These are phyloP conservation scores for Paralichthys olivaceus DNA, from an alignment of 2,113 vertebrate genomes.

Conservation along the genomic window DNA sequence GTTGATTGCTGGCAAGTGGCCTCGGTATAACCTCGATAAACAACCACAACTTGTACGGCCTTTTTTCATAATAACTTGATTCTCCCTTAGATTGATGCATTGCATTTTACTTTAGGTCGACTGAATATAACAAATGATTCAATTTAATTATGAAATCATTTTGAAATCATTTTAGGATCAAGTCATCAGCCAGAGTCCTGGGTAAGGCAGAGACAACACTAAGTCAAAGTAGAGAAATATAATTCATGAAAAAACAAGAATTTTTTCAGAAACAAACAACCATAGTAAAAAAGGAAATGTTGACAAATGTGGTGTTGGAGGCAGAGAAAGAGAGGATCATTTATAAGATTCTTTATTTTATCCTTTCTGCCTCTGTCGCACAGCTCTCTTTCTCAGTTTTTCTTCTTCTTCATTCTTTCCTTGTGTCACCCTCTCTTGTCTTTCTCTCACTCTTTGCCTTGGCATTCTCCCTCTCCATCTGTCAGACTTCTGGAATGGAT, in stretches of 20 bases:
- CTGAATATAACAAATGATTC: not conserved
- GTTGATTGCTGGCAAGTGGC: no score
- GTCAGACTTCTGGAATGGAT: constrained; percentile 86
- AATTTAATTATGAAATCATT: not conserved
- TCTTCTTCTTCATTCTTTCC: constrained; percentile 17
- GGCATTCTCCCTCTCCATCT: constrained; percentile 77
- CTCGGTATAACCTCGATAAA: no score
- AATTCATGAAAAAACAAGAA: not conserved
- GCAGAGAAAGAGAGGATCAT: no score
- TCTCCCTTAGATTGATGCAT: no score
- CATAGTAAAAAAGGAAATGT: no score
- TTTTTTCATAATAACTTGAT: no score
- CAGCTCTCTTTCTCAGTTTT: constrained; percentile 14
- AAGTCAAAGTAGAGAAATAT: not conserved
- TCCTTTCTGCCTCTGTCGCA: not conserved
- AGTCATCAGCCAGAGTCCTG: not conserved
- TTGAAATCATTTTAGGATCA: not conserved
- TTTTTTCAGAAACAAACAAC: no score
- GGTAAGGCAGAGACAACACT: not conserved
- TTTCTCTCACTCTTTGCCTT: constrained; percentile 47
- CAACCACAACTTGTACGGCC: no score
- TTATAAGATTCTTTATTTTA: not conserved
- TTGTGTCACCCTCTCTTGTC: constrained; percentile 16
- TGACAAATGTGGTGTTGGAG: no score
- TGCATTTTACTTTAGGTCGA: no score